These are phyloP conservation scores for Drosophila triauraria DNA, from an alignment of 1,140 invertebrate species.

Conservation along the genomic window DNA sequence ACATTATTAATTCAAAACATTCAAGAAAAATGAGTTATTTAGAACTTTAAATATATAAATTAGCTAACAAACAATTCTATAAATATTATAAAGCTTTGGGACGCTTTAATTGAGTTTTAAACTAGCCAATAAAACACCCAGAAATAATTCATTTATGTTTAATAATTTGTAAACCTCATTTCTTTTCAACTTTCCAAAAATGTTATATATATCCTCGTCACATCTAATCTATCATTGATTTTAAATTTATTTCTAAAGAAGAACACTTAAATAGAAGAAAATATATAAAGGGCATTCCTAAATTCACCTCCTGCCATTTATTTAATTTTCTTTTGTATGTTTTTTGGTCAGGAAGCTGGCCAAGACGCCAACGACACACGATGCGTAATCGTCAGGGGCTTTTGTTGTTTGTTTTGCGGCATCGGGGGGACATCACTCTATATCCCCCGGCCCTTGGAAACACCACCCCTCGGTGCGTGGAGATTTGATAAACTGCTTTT, in stretches of 20 bases:
- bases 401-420: constrained; percentile 57
- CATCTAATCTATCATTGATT: no score
- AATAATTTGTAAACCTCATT: no score
- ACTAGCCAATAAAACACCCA: no score
- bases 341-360: constrained; percentile 22
- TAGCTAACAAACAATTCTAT: no score
- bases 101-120: no score
- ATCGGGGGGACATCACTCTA: constrained; percentile 10
- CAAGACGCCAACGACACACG: constrained; percentile 25
- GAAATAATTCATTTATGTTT: not conserved
- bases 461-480: constrained; percentile 50
- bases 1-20: no score
- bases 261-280: no score
- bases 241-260: not conserved
- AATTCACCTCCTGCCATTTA: not conserved
- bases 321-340: constrained; percentile 6
- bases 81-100: no score
- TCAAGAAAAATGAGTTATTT: no score
- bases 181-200: no score
- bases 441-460: not conserved
- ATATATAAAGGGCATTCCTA: constrained; percentile 10
- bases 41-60: no score
- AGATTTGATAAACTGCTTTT: constrained; percentile 83
- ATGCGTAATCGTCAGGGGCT: constrained; percentile 46
- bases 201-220: not conserved